Base-by-base conservation (phyloP, 2,888 invertebrate genomes). In the Parapristionchus giblindavisi region DNA sequence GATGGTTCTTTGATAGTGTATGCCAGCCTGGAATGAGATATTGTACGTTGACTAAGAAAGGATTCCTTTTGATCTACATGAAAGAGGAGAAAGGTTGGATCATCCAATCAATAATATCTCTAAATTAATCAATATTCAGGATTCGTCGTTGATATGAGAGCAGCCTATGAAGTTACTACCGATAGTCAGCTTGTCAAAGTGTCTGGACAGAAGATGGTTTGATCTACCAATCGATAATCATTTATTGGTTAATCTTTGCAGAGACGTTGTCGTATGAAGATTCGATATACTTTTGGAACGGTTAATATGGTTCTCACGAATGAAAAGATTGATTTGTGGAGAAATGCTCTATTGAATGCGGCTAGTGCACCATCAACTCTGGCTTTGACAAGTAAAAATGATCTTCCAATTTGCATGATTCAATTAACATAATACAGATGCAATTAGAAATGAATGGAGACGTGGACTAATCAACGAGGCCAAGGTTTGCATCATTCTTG, bases 31-130 rank as follows among this genome's bases (percentile, higher is more conserved):
- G 21, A 27, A 48, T 73, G 27, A 60, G 73, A 24, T 29, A 60
- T 48, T 73, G 73, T 51, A 51, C 61, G 43, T 51, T 73, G n/a
- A 73, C 51, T 51, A 60, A 73, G 38, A 29, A 51, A 0, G 73
- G 73, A n/a, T 73, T 48, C n/a, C 73, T 73, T 14, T 34, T 73
- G 27, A 73, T 73, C 36, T 73, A 73, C 73, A 73, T 32, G 32
- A 38, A 27, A 5, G 21, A 29, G 5, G 61, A 60, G 32, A 73
- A 73, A 36, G 73, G 73, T 73, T 24, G n/a, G n/a, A n/a, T n/a
- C n/a, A n/a, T 21, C 2, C 48, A 48, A 21, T 52, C 24, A 51
- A 27, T 34, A n/a, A 32, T 0, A 1, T 34, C n/a, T 27, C 24
- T 43, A 17, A 8, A 66, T 17, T 66, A 66, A 38, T n/a, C n/a